Conservation (phyloP, 1,140 invertebrate genomes). For the Lepidurus packardi region DNA sequence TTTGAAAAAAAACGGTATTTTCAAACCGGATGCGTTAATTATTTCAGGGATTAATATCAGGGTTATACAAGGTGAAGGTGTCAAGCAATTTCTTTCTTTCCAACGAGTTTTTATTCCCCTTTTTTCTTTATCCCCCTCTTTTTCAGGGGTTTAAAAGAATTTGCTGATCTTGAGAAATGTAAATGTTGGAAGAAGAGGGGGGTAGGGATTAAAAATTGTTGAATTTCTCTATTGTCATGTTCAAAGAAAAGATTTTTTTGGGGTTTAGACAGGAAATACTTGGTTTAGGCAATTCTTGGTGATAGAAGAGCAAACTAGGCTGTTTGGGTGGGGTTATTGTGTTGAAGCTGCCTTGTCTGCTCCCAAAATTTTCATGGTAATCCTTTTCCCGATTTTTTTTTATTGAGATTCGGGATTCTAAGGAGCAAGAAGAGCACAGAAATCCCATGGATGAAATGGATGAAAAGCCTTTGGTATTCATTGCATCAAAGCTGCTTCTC, state of each 20-base stretch:
- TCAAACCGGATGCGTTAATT: constrained; percentile 19
- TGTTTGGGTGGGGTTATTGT: background rate
- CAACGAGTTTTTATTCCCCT: background rate
- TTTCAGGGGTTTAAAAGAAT: background rate
- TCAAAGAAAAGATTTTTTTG: background rate
- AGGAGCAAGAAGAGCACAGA: constrained; percentile 14
- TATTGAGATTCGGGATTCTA: background rate
- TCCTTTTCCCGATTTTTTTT: constrained; percentile 4
- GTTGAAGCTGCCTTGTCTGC: background rate
- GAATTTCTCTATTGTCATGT: background rate
- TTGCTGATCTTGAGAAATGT: background rate
- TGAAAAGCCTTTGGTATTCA: constrained; percentile 15
- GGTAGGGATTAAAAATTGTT: background rate
- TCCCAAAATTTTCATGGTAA: constrained; percentile 13
- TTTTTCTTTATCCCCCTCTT: background rate
- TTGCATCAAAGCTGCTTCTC: constrained; percentile 6
- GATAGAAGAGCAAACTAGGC: no score
- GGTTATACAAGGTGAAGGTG: background rate
- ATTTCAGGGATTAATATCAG: constrained; percentile 4
- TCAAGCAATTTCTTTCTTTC: background rate
- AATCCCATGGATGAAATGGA: background rate
- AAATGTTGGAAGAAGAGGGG: background rate
- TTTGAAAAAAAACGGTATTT: background rate
- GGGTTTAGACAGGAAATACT: background rate
- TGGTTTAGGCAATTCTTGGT: background rate